Percentiles rank a stretch among this genome's conserved stretches.
Evolutionary conservation across 2,888 invertebrate species (phyloP).

Genomic region (Patella depressa): DNA sequence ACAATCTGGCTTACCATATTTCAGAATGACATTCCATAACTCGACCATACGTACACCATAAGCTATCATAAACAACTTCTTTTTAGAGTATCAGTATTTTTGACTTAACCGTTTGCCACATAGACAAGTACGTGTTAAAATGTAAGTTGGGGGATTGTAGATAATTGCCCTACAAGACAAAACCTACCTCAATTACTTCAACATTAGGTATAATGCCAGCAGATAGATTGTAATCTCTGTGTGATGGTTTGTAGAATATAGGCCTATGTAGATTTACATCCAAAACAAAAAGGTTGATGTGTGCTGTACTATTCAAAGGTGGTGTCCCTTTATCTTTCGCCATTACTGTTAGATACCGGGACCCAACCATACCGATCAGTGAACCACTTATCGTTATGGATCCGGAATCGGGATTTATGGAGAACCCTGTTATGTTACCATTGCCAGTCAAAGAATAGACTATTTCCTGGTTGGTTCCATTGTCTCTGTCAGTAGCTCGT

Average conservation of each 20-base stretch:
- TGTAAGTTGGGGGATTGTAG: no score
- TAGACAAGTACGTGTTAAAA: no score
- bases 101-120: no score
- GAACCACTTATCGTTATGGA: constrained; percentile 85
- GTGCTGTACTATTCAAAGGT: constrained; percentile 30
- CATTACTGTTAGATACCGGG: constrained; percentile 40
- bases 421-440: constrained; percentile 87
- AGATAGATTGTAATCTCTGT: constrained; percentile 13
- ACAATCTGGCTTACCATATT: no score
- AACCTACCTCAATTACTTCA: constrained; percentile 29
- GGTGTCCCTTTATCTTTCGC: constrained; percentile 49
- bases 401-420: constrained; percentile 84
- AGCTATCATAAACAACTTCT: no score
- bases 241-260: constrained; percentile 36
- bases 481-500: constrained; percentile 52
- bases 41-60: no score
- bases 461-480: constrained; percentile 49
- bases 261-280: constrained; percentile 95
- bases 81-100: no score
- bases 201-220: constrained; percentile 28
- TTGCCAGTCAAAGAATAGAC: constrained; percentile 39
- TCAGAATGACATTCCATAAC: no score
- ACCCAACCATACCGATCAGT: constrained; percentile 80
- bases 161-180: background rate
- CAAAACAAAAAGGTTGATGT: constrained; percentile 79